Conservation (phyloP, 2,113 vertebrate genomes). For the Euleptes europaea region DNA sequence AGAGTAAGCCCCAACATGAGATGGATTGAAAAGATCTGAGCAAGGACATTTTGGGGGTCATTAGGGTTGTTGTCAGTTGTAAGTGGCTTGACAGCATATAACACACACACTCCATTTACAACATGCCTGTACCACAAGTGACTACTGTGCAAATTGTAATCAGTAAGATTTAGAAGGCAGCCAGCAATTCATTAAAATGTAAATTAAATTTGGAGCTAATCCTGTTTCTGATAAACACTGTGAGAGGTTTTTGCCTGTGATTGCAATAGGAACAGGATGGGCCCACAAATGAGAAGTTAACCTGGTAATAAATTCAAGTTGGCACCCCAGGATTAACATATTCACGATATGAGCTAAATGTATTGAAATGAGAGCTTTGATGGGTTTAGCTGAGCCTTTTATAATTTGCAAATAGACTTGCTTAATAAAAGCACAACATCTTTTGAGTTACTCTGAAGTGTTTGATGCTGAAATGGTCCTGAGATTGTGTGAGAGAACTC, state of each 20-base stretch:
- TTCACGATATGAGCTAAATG: background rate
- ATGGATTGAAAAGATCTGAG: no score
- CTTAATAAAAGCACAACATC: background rate
- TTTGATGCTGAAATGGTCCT: background rate
- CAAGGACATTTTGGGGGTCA: no score
- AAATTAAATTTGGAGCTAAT: background rate
- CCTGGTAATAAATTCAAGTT: background rate
- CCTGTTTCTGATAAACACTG: background rate
- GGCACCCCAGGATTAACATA: constrained; percentile 1
- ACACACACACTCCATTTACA: background rate
- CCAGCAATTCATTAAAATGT: constrained; percentile 17
- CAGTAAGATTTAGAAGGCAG: background rate
- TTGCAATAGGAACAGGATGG: background rate
- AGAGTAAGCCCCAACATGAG: no score
- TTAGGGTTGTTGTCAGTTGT: no score
- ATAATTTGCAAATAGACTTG: background rate
- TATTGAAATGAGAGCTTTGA: background rate
- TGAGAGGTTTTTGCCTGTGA: background rate
- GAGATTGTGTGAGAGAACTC: background rate
- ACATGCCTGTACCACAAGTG: background rate
- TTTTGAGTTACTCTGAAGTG: background rate
- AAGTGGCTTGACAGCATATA: no score
- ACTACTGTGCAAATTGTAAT: constrained; percentile 1
- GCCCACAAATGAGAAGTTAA: background rate
- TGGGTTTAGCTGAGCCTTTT: background rate